Evolutionary conservation across 2,888 invertebrate species (phyloP).

Genomic region (Callyntrura guangdongensis): DNA sequence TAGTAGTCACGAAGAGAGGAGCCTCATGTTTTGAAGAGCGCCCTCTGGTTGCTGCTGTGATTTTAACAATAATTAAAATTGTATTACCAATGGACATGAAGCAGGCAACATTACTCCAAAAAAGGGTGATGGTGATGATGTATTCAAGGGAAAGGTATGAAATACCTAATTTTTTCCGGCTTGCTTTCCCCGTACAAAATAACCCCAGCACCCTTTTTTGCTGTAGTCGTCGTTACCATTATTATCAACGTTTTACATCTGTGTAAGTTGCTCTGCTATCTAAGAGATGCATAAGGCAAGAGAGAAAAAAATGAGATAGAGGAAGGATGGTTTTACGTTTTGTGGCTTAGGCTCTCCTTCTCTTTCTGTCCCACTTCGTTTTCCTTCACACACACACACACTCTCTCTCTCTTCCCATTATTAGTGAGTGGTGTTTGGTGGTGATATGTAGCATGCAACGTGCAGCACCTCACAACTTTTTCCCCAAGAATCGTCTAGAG

Average conservation of each 20-base stretch:
- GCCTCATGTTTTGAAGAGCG: neutral
- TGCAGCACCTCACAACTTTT: neutral
- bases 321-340: neutral
- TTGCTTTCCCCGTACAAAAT: neutral
- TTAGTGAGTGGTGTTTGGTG: neutral
- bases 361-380: neutral
- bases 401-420: neutral
- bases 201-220: neutral
- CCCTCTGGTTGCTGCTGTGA: neutral
- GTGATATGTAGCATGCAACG: neutral
- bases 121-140: neutral
- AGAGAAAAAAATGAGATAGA: neutral
- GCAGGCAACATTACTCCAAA: neutral
- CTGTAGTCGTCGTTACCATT: neutral
- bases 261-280: neutral
- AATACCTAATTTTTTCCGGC: neutral
- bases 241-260: constrained; percentile 5
- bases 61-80: neutral
- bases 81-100: neutral
- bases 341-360: neutral
- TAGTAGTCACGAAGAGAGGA: neutral
- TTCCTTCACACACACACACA: neutral
- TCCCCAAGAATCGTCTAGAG: neutral
- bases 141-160: neutral
- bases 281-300: neutral